A percentile compares a stretch with the other conserved stretches of the same genome.
phyloP scores from a whole-genome alignment of 2,888 invertebrate species.

The Acheta domesticus region DNA sequence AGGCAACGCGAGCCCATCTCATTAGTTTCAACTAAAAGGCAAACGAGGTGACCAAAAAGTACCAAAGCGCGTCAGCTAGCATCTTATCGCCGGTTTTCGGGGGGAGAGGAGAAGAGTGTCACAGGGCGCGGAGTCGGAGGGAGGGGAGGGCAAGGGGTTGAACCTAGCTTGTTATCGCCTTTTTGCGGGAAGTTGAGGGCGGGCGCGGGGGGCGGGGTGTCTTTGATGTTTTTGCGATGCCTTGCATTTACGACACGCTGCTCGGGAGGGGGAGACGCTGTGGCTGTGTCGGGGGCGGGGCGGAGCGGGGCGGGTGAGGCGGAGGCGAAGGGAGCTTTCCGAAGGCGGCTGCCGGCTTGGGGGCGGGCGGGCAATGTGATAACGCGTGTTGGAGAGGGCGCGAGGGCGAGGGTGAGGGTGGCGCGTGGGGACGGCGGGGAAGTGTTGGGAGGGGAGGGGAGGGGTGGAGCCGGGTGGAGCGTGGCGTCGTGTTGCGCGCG shows the following conservation, averaged over 20 bases:
- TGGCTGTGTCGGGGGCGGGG: too few species aligned
- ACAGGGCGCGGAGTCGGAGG: neutral
- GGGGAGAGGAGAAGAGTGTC: neutral
- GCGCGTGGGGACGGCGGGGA: neutral
- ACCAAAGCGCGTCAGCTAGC: neutral
- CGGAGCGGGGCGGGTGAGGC: too few species aligned
- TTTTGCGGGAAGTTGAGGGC: slow-evolving; percentile 3
- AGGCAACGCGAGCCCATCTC: neutral
- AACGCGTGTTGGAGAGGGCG: too few species aligned
- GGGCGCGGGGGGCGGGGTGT: neutral
- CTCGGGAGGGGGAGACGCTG: too few species aligned
- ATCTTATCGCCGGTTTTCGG: neutral
- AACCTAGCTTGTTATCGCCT: neutral
- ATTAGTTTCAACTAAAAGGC: slow-evolving; percentile 7
- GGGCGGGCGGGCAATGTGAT: too few species aligned
- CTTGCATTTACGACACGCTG: too few species aligned
- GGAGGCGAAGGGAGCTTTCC: too few species aligned
- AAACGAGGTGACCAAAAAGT: slow-evolving; percentile 18
- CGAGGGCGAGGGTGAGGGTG: too few species aligned
- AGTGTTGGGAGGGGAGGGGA: neutral
- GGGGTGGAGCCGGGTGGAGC: neutral
- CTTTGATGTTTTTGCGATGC: neutral
- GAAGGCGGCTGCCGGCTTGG: too few species aligned
- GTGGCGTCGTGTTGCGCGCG: neutral
- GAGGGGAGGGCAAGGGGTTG: neutral